Evolutionary conservation across 2,888 invertebrate species (phyloP).

Genomic region (Mermis nigrescens): DNA sequence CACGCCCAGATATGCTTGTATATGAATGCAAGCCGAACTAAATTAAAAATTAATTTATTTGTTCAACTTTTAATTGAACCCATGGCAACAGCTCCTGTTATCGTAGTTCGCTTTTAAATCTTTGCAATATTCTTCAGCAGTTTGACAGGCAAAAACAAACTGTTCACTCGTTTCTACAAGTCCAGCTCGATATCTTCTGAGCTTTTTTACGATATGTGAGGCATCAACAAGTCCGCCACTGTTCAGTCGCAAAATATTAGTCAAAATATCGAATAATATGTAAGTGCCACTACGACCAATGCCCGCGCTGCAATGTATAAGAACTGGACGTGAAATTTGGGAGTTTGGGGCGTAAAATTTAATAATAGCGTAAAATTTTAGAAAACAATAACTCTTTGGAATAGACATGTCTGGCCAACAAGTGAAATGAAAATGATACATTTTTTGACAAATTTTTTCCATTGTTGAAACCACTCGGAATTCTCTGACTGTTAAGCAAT

Average conservation of each 20-base stretch:
- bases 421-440: not conserved
- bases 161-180: not conserved
- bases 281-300: slow-evolving; percentile 93
- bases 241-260: slow-evolving; percentile 60
- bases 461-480: no score
- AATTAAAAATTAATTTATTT: no score
- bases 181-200: not conserved
- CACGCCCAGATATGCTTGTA: no score
- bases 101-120: not conserved
- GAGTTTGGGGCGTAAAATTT: not conserved
- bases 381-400: not conserved
- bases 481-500: not conserved
- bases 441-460: no score
- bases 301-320: slow-evolving; percentile 53
- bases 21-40: no score
- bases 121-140: not conserved
- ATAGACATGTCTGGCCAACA: not conserved
- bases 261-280: slow-evolving; percentile 89
- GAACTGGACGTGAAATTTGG: not conserved
- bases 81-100: no score
- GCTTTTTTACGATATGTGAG: not conserved
- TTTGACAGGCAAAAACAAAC: not conserved
- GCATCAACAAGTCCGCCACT: not conserved
- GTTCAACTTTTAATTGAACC: no score
- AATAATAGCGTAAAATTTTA: not conserved